Percentiles rank a stretch among this genome's conserved stretches.
These are phyloP conservation scores for Sinohyriopsis cumingii DNA, from an alignment of 2,888 invertebrate genomes.

Conservation along the genomic window DNA sequence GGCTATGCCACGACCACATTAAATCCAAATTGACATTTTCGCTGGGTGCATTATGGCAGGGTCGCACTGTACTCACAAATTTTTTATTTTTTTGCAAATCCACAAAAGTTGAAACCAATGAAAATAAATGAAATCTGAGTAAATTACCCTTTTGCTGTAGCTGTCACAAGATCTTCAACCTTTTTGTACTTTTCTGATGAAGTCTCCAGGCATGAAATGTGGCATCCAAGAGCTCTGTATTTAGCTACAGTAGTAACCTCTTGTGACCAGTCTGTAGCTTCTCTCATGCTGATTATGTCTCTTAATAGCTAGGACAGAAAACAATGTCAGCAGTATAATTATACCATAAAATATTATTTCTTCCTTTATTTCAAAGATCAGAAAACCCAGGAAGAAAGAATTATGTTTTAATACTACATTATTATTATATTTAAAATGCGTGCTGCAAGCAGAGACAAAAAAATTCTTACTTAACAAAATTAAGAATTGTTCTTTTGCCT, in stretches of 20 bases:
- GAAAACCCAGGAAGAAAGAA: too few species aligned
- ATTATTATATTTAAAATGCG: too few species aligned
- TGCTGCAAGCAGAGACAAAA: too few species aligned
- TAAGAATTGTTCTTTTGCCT: too few species aligned
- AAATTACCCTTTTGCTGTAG: slow-evolving; percentile 19
- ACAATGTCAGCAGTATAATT: slow-evolving; percentile 2
- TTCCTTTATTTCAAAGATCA: too few species aligned
- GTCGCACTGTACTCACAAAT: too few species aligned
- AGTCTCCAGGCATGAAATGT: slow-evolving; percentile 39
- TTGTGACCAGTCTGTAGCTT: slow-evolving; percentile 64
- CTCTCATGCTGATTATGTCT: slow-evolving; percentile 65
- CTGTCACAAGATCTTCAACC: slow-evolving; percentile 18
- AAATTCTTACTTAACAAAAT: too few species aligned
- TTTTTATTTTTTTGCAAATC: background rate
- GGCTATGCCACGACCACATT: too few species aligned
- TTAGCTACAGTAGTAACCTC: slow-evolving; percentile 55
- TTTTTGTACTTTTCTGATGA: slow-evolving; percentile 28
- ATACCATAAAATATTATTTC: background rate
- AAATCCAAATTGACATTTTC: too few species aligned
- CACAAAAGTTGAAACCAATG: background rate
- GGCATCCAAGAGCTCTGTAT: slow-evolving; percentile 64
- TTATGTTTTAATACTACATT: too few species aligned
- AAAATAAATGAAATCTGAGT: background rate
- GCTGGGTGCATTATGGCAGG: too few species aligned
- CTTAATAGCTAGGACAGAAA: slow-evolving; percentile 48